Percentiles rank a stretch among this genome's conserved stretches.
Evolutionary conservation across 2,113 vertebrate genomes (phyloP).

Genomic region (Apteryx owenii): DNA sequence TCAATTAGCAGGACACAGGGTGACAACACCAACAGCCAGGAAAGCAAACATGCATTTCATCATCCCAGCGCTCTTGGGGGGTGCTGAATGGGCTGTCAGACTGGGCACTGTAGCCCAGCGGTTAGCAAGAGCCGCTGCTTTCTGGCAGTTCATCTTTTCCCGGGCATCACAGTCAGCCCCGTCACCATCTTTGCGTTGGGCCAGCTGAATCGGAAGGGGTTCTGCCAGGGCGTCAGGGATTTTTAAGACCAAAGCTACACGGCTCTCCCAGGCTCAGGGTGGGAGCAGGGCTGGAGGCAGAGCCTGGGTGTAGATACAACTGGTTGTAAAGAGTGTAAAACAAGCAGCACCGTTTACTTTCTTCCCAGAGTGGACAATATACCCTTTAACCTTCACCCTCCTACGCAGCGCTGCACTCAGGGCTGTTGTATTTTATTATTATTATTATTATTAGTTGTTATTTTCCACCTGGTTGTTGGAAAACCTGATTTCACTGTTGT

Average conservation of each 20-base stretch:
- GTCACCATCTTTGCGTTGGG: background rate
- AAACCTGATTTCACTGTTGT: background rate
- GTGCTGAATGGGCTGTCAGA: background rate
- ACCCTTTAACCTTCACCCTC: background rate
- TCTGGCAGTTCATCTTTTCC: background rate
- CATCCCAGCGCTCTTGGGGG: background rate
- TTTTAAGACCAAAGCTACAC: no score
- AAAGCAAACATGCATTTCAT: background rate
- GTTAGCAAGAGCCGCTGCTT: background rate
- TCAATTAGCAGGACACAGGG: background rate
- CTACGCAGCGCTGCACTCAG: accelerated
- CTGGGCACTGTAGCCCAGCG: background rate
- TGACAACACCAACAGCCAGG: background rate
- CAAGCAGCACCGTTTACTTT: no score
- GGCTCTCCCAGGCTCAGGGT: no score
- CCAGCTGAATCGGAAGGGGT: background rate
- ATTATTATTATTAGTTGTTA: background rate
- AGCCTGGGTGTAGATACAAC: no score
- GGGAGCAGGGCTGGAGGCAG: no score
- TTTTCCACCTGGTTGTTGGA: background rate
- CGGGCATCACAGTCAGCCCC: background rate
- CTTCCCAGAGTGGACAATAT: no score
- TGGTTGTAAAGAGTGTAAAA: no score
- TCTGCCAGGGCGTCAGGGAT: accelerated
- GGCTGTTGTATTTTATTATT: background rate